Evolutionary conservation across 2,888 invertebrate species (phyloP), one percentile per base, ranked within the genome.

Genomic region (Eumerus sabulonum): DNA sequence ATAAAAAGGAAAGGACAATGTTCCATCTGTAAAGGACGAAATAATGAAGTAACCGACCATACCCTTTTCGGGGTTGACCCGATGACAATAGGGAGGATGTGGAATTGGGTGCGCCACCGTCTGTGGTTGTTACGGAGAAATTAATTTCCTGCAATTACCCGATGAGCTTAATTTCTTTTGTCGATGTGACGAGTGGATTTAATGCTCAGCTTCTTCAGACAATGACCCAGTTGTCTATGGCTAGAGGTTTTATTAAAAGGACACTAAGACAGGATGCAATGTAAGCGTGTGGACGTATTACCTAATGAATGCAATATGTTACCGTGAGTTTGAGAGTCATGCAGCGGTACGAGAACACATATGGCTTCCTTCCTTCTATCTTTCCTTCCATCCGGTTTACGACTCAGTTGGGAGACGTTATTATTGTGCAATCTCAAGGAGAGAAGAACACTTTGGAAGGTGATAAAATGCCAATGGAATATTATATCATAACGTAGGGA

Each of bases 111-210:
- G 13, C n/a, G n/a, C 19, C 36, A n/a, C 16, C 54, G 40, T 12
- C 64, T 71, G 73, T 68, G 64, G 63, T 59, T 59, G 63, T 42
- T 48, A 72, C 62, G 19, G 57, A 53, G 63, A 79, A 79, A 74
- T 74, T 59, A 79, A 74, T 79, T 79, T 79, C 64, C 70, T 51
- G 64, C 79, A 79, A 79, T 74, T 73, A 70, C 74, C 73, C 63
- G 74, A 79, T 74, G 70, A 73, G 73, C 73, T 79, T 79, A 74
- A 70, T 73, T 79, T 60, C 64, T 73, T 64, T 79, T 59, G 51
- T 54, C 64, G 42, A 64, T 63, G 79, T 70, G 79, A 70, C 74
- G 74, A 79, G 68, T 79, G 79, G 64, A 40, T 70, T 74, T 79
- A 79, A 79, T 70, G 74, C 63, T 14, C 59, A 54, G 36, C 57